phyloP scores from a whole-genome alignment of 2,113 vertebrate genomes.

The Pseudorectes ferrugineus region DNA sequence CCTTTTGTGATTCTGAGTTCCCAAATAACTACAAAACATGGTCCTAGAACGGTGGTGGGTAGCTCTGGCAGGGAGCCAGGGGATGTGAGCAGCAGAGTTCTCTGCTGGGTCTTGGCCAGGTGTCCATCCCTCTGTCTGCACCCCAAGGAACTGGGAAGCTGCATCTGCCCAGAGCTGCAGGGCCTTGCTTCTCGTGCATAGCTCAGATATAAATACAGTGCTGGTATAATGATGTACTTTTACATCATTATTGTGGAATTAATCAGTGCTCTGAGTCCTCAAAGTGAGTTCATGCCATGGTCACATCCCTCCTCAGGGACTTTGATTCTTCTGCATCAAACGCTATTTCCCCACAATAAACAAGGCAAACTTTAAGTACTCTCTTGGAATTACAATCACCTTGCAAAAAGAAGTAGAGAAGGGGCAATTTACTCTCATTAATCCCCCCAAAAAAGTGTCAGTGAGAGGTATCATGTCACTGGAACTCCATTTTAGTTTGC shows the following conservation, averaged over 20 bases:
- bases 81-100: not conserved
- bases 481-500: not conserved
- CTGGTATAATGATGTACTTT: not conserved
- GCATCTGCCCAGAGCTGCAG: not conserved
- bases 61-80: not conserved
- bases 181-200: not conserved
- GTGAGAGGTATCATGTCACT: not conserved
- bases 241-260: not conserved
- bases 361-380: not conserved
- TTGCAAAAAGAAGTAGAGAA: not conserved
- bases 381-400: not conserved
- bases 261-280: not conserved
- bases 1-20: not conserved
- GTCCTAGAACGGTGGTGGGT: not conserved
- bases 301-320: not conserved
- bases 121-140: not conserved
- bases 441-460: not conserved
- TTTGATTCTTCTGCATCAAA: not conserved
- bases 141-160: not conserved
- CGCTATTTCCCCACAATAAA: not conserved
- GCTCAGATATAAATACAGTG: not conserved
- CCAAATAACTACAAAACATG: not conserved
- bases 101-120: fast-evolving
- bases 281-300: not conserved
- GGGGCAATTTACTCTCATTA: not conserved